These are phyloP conservation scores for Drosophila chauvacae DNA, from an alignment of 1,140 invertebrate species.

Conservation along the genomic window DNA sequence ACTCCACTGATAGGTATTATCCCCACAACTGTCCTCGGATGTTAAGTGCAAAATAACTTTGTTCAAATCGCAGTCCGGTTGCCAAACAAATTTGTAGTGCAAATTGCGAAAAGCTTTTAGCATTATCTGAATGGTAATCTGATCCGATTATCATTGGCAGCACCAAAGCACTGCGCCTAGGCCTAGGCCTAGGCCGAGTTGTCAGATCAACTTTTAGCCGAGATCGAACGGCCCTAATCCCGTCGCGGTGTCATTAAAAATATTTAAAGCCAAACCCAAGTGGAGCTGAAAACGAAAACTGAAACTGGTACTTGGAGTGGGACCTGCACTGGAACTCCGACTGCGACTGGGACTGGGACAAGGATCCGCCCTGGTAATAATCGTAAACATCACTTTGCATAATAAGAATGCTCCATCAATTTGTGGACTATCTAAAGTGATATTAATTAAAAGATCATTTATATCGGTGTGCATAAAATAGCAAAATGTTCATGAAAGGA, in stretches of 20 bases:
- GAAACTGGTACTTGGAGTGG: conserved; percentile 14
- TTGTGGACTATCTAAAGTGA: conserved; percentile 80
- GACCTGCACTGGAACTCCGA: background rate
- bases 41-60: conserved; percentile 70
- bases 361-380: conserved; percentile 46
- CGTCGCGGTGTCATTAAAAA: conserved; percentile 71
- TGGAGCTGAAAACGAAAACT: conserved; percentile 11
- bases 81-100: conserved; percentile 73
- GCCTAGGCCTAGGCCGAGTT: conserved; percentile 23
- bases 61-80: conserved; percentile 31
- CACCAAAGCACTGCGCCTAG: conserved; percentile 21
- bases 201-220: conserved; percentile 20
- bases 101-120: conserved; percentile 83
- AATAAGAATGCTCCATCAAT: conserved; percentile 84
- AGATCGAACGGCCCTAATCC: conserved; percentile 62
- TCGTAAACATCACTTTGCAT: conserved; percentile 84
- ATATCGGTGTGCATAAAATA: conserved; percentile 84
- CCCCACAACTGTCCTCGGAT: conserved; percentile 6
- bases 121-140: conserved; percentile 74
- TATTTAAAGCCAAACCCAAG: conserved; percentile 67
- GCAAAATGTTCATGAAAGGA: conserved; percentile 73
- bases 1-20: background rate
- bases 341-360: conserved; percentile 7
- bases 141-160: conserved; percentile 80
- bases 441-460: conserved; percentile 84